Evolutionary conservation across 1,140 invertebrate species (phyloP), one percentile per base, ranked within the genome.

Genomic region (Calliopsis andreniformis): DNA sequence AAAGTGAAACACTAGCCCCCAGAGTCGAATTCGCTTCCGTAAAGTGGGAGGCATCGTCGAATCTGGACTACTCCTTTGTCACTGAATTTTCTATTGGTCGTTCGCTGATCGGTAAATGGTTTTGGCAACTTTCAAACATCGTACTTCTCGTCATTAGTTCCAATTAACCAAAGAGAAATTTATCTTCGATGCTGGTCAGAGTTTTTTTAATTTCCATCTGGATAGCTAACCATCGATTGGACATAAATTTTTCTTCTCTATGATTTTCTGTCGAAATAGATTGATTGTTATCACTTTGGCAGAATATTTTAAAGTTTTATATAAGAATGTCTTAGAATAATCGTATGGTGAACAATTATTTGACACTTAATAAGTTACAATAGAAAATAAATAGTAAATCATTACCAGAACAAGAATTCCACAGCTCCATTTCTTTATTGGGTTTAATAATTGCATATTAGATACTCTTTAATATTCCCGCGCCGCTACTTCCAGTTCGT

Each of bases 151-250:
- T 64, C 53, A 73, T 73, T 73, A 55, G 49, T 69, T 10, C 55
- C 20, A 32, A 70, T 51, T 49, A 71, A 73, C 70, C 23, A 66
- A 23, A 10, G 35, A 6, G 35, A 66, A 43, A 66, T 73, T 73
- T 64, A 66, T 66, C 47, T 42, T 7, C n/a, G 18, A 12, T 32
- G n/a, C 7, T 25, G 16, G n/a, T 30, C 1, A 12, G 5, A 7
- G 35, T 20, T 20, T 63, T 32, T 66, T 73, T 66, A 55, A 72
- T 72, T 53, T 64, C 32, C 12, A n/a, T n/a, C 3, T n/a, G 30
- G 35, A 18, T 72, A 72, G 64, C 64, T 72, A 45, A 42, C 18
- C 35, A 28, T 64, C 70, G 59, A 55, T 7, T 2, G 16, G 28
- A 39, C 39, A 66, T 73, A 55, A 66, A 73, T 73, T 35, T n/a